Evolutionary conservation across 2,888 invertebrate species (phyloP), one percentile per base, ranked within the genome.

Genomic region (Sesamia inferens): DNA sequence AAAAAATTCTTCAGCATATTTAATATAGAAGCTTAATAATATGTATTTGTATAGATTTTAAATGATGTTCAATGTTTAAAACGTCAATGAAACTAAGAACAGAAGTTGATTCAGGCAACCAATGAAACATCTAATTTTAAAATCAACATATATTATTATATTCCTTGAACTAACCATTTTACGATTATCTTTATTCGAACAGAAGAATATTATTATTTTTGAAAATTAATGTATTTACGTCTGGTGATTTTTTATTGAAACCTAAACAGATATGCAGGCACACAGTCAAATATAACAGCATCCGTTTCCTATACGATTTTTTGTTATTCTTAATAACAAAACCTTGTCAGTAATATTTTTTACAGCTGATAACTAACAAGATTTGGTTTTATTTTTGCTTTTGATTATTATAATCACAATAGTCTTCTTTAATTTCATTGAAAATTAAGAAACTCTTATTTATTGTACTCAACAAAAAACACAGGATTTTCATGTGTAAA

Each of bases 231-330:
- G 82, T 79, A 85, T 74, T 82, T 79, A 83, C 85, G 89, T 88
- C 89, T 90, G 90, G 89, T 84, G 71, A 82, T 87, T 91, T 67
- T 92, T 91, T 92, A 91, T 90, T 91, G 86, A 82, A 89, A 89
- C 86, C 85, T 86, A 89, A 91, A 92, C 89, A 89, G 87, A 88
- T 85, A 88, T 88, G 85, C 85, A 88, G 88, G 92, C 90, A 93
- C 90, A 93, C 90, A 93, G 89, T 89, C 87, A 87, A 90, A 90
- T 91, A 86, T 81, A 90, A 90, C 88, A 92, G 93, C 94, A 94
- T 95, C 95, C 94, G 94, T 90, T 95, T 94, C 94, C 94, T 91
- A 90, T 88, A 82, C 88, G 87, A 89, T 47, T 90, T 85, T 87
- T 91, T 92, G 90, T 93, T 92, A 86, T 91, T 91, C 82, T 80